Evolutionary conservation across 2,113 vertebrate species (phyloP).

Genomic region (Artemisiospiza belli): DNA sequence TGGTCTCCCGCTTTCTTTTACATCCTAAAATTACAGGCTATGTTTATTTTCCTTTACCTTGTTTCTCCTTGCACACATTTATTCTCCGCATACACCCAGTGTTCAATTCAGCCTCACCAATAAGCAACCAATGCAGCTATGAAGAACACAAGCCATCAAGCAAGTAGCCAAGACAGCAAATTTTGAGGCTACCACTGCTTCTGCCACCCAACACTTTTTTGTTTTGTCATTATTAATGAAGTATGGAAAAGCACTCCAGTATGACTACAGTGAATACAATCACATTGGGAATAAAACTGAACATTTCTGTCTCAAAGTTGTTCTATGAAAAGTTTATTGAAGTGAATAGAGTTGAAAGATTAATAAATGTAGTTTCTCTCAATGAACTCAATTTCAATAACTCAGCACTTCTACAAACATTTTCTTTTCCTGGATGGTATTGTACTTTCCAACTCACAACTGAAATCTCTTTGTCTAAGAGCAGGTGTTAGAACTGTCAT

Average conservation of each 20-base stretch:
- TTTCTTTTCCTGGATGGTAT: neutral
- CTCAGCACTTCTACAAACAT: neutral
- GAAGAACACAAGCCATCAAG: neutral
- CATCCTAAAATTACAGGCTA: neutral
- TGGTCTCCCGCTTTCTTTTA: neutral
- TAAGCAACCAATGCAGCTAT: neutral
- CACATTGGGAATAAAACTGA: neutral
- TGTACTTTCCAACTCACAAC: neutral
- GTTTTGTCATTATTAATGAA: neutral
- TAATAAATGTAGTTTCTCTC: neutral
- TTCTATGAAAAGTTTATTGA: neutral
- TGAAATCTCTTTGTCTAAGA: neutral
- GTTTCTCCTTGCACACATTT: neutral
- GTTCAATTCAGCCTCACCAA: neutral
- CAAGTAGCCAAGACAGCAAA: neutral
- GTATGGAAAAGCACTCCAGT: neutral
- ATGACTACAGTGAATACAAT: neutral
- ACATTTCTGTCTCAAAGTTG: neutral
- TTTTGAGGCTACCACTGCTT: neutral
- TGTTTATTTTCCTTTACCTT: neutral
- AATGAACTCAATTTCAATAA: neutral
- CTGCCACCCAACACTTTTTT: neutral
- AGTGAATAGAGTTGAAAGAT: neutral
- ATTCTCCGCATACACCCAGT: fast-evolving
- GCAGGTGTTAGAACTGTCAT: neutral